Conservation (phyloP, 2,888 invertebrate species). For the Chirona hameri region DNA sequence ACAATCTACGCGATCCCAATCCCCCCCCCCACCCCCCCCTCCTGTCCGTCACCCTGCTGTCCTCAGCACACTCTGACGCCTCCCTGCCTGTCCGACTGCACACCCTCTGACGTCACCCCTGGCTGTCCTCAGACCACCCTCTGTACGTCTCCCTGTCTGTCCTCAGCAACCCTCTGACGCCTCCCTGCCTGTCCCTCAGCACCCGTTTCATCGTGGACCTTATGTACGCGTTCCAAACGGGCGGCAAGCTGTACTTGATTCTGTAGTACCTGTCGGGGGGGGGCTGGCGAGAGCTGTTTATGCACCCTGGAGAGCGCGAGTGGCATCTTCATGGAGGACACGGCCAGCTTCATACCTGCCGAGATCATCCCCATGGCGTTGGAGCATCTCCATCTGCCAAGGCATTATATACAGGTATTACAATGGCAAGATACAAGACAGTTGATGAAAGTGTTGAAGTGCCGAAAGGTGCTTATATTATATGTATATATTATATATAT, state of each 20-base stretch:
- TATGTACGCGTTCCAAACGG: conserved; percentile 99
- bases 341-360: conserved; percentile 96
- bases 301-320: conserved; percentile 97
- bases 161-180: not conserved
- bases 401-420: conserved; percentile 84
- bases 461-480: too few relatives aligned
- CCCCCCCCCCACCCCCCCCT: not conserved
- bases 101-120: too few relatives aligned
- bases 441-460: too few relatives aligned
- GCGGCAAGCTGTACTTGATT: conserved; percentile 97
- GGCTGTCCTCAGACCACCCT: too few relatives aligned
- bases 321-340: conserved; percentile 98
- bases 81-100: too few relatives aligned
- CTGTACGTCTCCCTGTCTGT: too few relatives aligned
- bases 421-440: too few relatives aligned
- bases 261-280: conserved; percentile 91
- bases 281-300: conserved; percentile 97
- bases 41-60: too few relatives aligned
- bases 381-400: conserved; percentile 92
- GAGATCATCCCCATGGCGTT: conserved; percentile 96
- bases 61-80: too few relatives aligned
- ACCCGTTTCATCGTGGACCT: conserved; percentile 99
- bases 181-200: conserved; percentile 59
- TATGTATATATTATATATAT: too few relatives aligned
- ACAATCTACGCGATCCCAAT: not conserved